Evolutionary conservation across 2,888 invertebrate species (phyloP).

Genomic region (Balanococcus diminutus): DNA sequence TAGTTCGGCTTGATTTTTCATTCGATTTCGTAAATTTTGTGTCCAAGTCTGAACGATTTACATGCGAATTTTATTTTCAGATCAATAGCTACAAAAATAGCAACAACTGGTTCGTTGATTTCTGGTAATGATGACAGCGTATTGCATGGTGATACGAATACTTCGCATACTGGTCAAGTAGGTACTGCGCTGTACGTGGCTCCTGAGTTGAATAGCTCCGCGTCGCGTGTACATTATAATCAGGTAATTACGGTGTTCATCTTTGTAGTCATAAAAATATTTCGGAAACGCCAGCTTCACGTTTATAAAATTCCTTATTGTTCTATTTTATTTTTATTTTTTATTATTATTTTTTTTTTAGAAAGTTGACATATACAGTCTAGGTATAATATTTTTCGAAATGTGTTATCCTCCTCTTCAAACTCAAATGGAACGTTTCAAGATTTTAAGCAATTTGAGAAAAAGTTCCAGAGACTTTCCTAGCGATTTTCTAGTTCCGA

Average conservation of each 20-base stretch:
- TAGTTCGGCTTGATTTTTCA: neutral
- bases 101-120: conserved; percentile 56
- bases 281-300: no score
- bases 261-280: no score
- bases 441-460: conserved; percentile 76
- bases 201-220: conserved; percentile 80
- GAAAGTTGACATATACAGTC: conserved; percentile 74
- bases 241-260: conserved; percentile 61
- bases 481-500: conserved; percentile 67
- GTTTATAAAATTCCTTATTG: no score
- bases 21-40: neutral
- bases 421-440: conserved; percentile 89
- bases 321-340: neutral
- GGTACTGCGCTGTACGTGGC: conserved; percentile 96
- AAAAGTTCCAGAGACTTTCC: conserved; percentile 75
- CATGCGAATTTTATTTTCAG: neutral
- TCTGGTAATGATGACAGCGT: neutral
- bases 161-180: conserved; percentile 79
- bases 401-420: conserved; percentile 87
- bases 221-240: conserved; percentile 72
- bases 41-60: no score
- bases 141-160: conserved; percentile 58
- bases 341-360: conserved; percentile 62
- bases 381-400: conserved; percentile 93
- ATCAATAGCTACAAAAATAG: neutral